Evolutionary conservation across 53 echinoderm and acorn worm genomes (phyloP).

Genomic region (Paracentrotus lividus): DNA sequence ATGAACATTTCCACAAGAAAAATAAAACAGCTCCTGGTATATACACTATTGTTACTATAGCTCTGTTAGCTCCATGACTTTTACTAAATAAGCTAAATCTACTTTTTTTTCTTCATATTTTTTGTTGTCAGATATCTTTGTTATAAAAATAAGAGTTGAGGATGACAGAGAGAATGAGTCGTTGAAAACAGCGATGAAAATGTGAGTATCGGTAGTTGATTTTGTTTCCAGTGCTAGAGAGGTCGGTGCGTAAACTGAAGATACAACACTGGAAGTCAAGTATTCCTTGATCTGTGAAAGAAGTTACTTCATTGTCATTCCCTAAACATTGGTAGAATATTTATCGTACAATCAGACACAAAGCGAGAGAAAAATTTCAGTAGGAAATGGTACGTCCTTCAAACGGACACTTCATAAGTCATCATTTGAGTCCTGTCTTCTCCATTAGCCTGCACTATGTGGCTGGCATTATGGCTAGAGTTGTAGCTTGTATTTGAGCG

Average conservation of each 20-base stretch:
- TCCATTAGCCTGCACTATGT: slow-evolving; percentile 68
- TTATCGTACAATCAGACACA: slow-evolving; percentile 36
- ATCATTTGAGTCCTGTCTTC: slow-evolving; percentile 74
- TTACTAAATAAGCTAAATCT: background rate
- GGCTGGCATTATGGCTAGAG: slow-evolving; percentile 60
- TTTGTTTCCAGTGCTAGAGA: background rate
- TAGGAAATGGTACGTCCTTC: slow-evolving; percentile 24
- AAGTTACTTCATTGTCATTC: background rate
- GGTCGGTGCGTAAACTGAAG: background rate
- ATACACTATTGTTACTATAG: background rate
- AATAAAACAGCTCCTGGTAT: slow-evolving; percentile 44
- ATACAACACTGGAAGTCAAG: slow-evolving; percentile 6
- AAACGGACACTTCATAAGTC: slow-evolving; percentile 81
- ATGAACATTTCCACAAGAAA: slow-evolving; percentile 31
- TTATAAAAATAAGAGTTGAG: slow-evolving; percentile 45
- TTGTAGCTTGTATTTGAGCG: slow-evolving; percentile 58
- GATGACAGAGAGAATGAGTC: background rate
- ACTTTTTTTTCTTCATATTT: background rate
- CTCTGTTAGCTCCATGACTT: slow-evolving; percentile 11
- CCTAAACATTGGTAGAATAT: background rate
- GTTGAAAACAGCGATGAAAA: background rate
- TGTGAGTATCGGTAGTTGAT: background rate
- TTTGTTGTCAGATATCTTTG: slow-evolving; percentile 24
- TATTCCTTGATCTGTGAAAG: slow-evolving; percentile 2
- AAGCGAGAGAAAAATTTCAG: slow-evolving; percentile 27